Evolutionary conservation across 2,797 vertebrate genomes (phyloP).

Genomic region (Pagetopsis macropterus): DNA sequence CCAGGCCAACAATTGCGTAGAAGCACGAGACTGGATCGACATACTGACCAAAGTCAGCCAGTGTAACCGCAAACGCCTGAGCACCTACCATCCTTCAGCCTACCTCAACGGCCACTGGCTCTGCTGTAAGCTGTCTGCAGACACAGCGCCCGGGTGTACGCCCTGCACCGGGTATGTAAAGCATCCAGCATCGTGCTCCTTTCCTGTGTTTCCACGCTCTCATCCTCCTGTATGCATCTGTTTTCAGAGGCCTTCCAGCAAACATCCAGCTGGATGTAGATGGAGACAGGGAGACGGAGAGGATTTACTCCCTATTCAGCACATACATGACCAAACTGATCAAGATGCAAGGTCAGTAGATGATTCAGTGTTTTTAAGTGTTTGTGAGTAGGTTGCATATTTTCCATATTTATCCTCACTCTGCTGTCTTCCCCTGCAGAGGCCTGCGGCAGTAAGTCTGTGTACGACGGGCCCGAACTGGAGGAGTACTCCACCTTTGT

Average conservation of each 20-base stretch:
- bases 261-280: slow-evolving; percentile 99
- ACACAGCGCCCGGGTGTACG: slow-evolving; percentile 90
- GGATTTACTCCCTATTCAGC: slow-evolving; percentile 96
- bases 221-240: slow-evolving; percentile 22
- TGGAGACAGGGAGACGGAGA: slow-evolving; percentile 96
- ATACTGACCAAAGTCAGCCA: slow-evolving; percentile 99
- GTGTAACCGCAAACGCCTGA: slow-evolving; percentile 95
- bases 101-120: slow-evolving; percentile 99
- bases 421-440: slow-evolving; percentile 73
- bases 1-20: slow-evolving; percentile 99
- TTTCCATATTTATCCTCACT: slow-evolving; percentile 17
- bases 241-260: slow-evolving; percentile 91
- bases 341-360: slow-evolving; percentile 95
- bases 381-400: not conserved
- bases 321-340: slow-evolving; percentile 93
- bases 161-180: slow-evolving; percentile 93
- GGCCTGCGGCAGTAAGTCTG: slow-evolving; percentile 97
- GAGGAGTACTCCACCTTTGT: slow-evolving; percentile 96
- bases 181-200: not conserved
- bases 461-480: slow-evolving; percentile 96
- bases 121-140: slow-evolving; percentile 93
- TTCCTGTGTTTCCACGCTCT: slow-evolving; percentile 23
- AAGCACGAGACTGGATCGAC: slow-evolving; percentile 98
- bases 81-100: slow-evolving; percentile 95
- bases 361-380: not conserved